Conservation (phyloP, 2,113 vertebrate genomes). For the Fregetta grallaria region DNA sequence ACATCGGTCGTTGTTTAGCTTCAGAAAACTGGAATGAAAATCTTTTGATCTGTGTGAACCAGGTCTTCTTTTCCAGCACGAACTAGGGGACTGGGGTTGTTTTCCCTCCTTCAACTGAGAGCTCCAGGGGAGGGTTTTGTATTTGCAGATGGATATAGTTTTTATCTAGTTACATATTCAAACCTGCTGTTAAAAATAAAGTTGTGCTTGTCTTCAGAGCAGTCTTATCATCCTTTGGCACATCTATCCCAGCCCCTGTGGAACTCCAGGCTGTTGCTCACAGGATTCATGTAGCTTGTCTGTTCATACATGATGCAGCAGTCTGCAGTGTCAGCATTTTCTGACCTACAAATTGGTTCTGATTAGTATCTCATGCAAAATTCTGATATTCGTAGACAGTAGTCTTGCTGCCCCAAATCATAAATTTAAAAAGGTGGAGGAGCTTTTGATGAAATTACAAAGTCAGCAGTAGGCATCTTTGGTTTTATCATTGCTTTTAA, state of each 20-base stretch:
- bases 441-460: neutral
- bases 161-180: neutral
- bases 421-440: neutral
- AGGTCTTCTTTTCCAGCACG: fast-evolving
- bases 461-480: neutral
- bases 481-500: neutral
- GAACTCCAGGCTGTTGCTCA: neutral
- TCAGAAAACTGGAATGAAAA: neutral
- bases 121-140: neutral
- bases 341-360: neutral
- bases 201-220: neutral
- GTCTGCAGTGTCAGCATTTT: neutral
- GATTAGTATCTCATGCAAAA: neutral
- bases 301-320: neutral
- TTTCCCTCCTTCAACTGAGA: neutral
- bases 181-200: neutral
- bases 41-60: neutral
- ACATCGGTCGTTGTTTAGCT: neutral
- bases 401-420: neutral
- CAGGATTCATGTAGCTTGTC: neutral
- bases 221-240: neutral
- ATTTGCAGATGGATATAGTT: neutral
- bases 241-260: neutral
- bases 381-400: neutral
- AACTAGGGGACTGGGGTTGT: neutral